Base-by-base conservation (phyloP, 1,140 invertebrate genomes). In the Leptoteleia sp. region DNA sequence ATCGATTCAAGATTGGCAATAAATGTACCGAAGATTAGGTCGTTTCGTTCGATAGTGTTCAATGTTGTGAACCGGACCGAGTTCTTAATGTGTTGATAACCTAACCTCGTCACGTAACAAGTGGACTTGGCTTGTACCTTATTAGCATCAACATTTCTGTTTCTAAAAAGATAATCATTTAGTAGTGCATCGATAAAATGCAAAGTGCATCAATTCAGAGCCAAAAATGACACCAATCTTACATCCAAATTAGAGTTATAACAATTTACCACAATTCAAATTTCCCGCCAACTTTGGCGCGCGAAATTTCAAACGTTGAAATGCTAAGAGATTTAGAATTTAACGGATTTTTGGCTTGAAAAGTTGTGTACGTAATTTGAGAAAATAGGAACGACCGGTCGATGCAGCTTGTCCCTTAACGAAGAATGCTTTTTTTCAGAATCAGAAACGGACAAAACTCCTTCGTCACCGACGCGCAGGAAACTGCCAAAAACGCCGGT, bases 381-480 rank as follows among this genome's bases (percentile, higher is more conserved):
- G 6, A 25, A 33, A 52, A 25, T 17, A 55, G 5, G 33, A 52
- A 57, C 11, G 37, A 17, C 42, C 31, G 25, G 27, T 38, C 4
- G 38, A 35, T 16, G 52, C 31, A 27, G 13, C 42, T 43, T 15
- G 29, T 68, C n/a, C 35, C 61, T 76, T 81, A 68, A 81, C 45
- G 8, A 68, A 68, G 1, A 6, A 37, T 68, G 12, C 37, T 70
- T 76, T 85, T 91, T 93, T 91, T 78, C 93, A 94, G 93, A 94
- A 89, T 90, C 92, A 43, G 93, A 94, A 85, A 92, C 91, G 85
- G 94, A 95, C 85, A 95, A 95, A 92, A 93, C 94, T 77, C 94
- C 94, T 80, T 93, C 94, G 72, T 96, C 95, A 84, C 95, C 95
- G n/a, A n/a, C n/a, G n/a, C n/a, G n/a, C n/a, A n/a, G n/a, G n/a